Base-by-base conservation (phyloP, 2,888 invertebrate genomes). In the Strigamia maritima region DNA sequence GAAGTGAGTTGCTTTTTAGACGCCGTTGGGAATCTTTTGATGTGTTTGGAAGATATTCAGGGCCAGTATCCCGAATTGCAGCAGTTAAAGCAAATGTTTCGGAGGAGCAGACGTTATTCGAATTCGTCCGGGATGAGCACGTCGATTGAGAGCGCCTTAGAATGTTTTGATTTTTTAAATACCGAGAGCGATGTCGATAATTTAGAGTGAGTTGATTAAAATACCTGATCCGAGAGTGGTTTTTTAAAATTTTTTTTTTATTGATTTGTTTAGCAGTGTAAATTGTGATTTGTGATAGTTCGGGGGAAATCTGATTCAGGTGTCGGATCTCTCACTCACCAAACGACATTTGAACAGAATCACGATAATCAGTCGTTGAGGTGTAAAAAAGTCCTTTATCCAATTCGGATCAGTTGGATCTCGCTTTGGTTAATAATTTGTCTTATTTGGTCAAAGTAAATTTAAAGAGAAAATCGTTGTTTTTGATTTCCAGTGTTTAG, bases 101-200 rank as follows among this genome's bases (percentile, higher is more conserved):
- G 79, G 35, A 80, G 82, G n/a, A 82, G 82, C 65, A 79, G 83
- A 60, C 81, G 82, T 76, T 82, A 81, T 75, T 83, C 83, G 74
- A 81, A 82, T 79, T 82, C 85, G 65, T 87, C 87, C 76, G 85
- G 85, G 81, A 85, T 87, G 80, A 87, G 87, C 83, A 84, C 87
- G 77, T 87, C 87, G 70, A 87, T 88, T 80, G 87, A 88, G 83
- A 86, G 85, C 80, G 88, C 88, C 10, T 84, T 88, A 28, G 88
- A 86, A 81, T 87, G 87, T 65, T 88, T 88, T 82, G 88, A 88
- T 83, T 88, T 88, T 83, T 85, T 88, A 26, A 87, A 88, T 82
- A 85, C 86, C 14, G 87, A 87, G 80, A 86, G 86, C 24, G 82
- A 81, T 79, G 83, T 83, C 75, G 81, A 82, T 22, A 77, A 78